Base-by-base conservation (phyloP, 2,797 vertebrate genomes). In the Myioborus melanocephalus region DNA sequence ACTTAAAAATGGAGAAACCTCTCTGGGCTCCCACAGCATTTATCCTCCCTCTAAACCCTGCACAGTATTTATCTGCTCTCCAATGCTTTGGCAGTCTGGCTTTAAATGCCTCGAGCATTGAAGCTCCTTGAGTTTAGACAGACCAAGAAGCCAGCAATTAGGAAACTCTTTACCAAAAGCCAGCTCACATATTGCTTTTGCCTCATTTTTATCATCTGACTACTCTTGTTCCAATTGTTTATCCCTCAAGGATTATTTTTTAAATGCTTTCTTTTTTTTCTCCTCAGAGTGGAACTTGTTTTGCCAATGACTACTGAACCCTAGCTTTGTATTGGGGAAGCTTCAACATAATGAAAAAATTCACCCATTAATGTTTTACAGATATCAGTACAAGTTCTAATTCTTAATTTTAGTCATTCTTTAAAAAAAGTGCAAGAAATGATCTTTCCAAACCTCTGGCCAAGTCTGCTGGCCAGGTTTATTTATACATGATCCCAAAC, bases 401-500 rank as follows among this genome's bases (percentile, higher is more conserved):
- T 75, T 73, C 65, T 92, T 87, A 60, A 88, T 95, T 97, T 95
- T 88, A 91, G 87, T 81, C 19, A 73, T 65, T 91, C 64, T 69
- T 87, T 17, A 3, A 26, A 94, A 90, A 76, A 71, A 90, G 56
- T 43, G 22, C 35, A 94, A 87, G 56, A 86, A 92, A 88, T n/a
- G 0, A 86, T 89, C 64, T 96, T 97, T 96, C 95, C 95, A 91
- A 87, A 91, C n/a, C 23, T 72, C 76, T 81, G 41, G 56, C 91
- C 93, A 92, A 92, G 78, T 70, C 37, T 49, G 37, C 71, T 85
- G 61, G 93, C 90, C 85, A 93, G 83, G 72, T 95, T 93, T 96
- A 95, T 96, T 95, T 95, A 89, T 95, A 95, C 46, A 82, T 44
- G 88, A 86, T 95, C 90, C 87, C 87, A 60, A 95, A 94, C 96